phyloP scores from a whole-genome alignment of 2,113 vertebrate species.

The Syngnathus typhle region DNA sequence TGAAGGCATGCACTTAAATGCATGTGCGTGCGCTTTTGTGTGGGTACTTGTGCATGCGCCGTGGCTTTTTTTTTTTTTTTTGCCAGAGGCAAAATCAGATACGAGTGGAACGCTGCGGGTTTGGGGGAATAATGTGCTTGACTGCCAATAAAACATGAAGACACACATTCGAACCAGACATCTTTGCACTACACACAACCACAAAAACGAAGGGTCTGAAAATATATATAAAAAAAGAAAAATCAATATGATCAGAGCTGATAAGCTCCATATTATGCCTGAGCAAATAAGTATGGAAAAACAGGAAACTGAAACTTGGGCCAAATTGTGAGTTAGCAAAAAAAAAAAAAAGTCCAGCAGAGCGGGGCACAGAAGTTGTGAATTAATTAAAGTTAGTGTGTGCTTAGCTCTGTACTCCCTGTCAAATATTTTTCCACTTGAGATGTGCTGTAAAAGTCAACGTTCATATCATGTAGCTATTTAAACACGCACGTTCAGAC shows the following conservation, averaged over 20 bases:
- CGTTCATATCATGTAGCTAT: conserved; percentile 41
- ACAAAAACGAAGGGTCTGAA: neutral
- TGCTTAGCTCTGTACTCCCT: conserved; percentile 26
- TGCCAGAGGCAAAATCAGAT: conserved; percentile 61
- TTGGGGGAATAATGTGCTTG: conserved; percentile 64
- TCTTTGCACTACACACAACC: conserved; percentile 33
- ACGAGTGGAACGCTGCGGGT: conserved; percentile 68
- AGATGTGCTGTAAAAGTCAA: conserved; percentile 55
- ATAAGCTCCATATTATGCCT: too few relatives aligned
- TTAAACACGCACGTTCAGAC: neutral
- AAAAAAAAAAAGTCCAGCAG: conserved; percentile 27
- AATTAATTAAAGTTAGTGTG: conserved; percentile 49
- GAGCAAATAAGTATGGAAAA: neutral
- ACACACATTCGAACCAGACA: conserved; percentile 68
- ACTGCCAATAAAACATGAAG: conserved; percentile 74
- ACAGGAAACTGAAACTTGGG: neutral
- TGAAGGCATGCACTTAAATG: neutral
- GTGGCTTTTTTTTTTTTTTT: conserved; percentile 33
- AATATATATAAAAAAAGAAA: too few relatives aligned
- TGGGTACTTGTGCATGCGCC: conserved; percentile 14
- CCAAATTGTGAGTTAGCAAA: conserved; percentile 21
- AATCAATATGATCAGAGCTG: too few relatives aligned
- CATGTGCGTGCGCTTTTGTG: conserved; percentile 1
- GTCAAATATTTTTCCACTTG: conserved; percentile 53
- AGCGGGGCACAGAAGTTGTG: conserved; percentile 32